phyloP scores from a whole-genome alignment of 2,888 invertebrate genomes.

The Drosophila lacicola region DNA sequence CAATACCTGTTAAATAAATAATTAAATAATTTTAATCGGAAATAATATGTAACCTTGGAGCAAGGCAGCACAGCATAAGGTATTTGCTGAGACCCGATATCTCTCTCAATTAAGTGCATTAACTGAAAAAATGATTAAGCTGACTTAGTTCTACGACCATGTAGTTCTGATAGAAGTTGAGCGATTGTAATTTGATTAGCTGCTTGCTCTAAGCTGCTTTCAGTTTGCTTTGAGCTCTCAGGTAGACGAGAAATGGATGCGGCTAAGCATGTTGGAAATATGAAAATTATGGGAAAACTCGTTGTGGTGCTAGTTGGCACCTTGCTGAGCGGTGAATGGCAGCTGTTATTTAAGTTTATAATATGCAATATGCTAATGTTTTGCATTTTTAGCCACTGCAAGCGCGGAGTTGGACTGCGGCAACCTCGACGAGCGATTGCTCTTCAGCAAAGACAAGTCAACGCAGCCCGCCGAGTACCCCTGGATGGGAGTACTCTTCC shows the following conservation, averaged over 20 bases:
- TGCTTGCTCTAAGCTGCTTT: conserved; percentile 1
- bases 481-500: conserved; percentile 57
- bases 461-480: conserved; percentile 60
- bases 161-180: neutral
- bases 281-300: conserved; percentile 41
- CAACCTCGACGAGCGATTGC: conserved; percentile 45
- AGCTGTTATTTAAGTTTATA: neutral
- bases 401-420: conserved; percentile 39
- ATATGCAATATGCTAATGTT: neutral
- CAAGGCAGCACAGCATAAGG: too few relatives aligned
- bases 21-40: too few relatives aligned
- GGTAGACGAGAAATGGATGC: conserved; percentile 18
- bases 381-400: neutral
- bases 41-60: too few relatives aligned
- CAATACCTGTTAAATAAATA: too few relatives aligned
- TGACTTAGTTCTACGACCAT: too few relatives aligned
- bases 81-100: too few relatives aligned
- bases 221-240: conserved; percentile 35
- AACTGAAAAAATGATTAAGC: too few relatives aligned
- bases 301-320: conserved; percentile 30
- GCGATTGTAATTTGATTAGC: neutral
- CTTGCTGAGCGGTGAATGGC: conserved; percentile 38
- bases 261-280: conserved; percentile 20
- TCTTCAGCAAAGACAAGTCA: conserved; percentile 17
- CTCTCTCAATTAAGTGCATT: too few relatives aligned